Conservation (phyloP, 2,888 invertebrate genomes). For the Campopleginae sp. region DNA sequence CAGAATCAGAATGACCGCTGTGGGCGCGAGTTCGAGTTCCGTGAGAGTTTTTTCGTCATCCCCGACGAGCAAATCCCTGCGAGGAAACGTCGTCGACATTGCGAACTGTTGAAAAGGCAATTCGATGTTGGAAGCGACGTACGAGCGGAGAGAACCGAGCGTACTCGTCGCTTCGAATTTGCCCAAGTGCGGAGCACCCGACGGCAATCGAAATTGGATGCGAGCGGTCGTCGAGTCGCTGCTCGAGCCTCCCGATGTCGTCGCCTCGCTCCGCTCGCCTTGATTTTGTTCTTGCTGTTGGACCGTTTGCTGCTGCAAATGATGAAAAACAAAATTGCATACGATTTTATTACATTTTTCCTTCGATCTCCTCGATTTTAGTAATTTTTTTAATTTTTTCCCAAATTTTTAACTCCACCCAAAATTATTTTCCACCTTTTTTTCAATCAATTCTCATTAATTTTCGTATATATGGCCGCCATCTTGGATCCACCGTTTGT, state of each 20-base stretch:
- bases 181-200: conserved; percentile 90
- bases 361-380: not conserved
- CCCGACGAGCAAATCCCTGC: conserved; percentile 87
- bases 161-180: conserved; percentile 89
- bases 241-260: conserved; percentile 68
- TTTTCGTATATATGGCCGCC: not conserved
- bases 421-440: conserved; percentile 1
- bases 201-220: conserved; percentile 94
- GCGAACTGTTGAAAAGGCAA: conserved; percentile 87
- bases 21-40: conserved; percentile 90
- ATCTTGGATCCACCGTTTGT: not conserved
- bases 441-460: not conserved
- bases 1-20: conserved; percentile 90
- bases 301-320: conserved; percentile 57
- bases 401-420: not conserved
- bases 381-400: not conserved
- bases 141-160: conserved; percentile 86
- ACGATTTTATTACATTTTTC: not conserved
- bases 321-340: conserved; percentile 2
- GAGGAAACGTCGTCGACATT: conserved; percentile 92
- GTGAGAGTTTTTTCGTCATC: conserved; percentile 86
- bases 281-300: conserved; percentile 56
- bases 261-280: not conserved
- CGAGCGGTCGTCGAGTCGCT: conserved; percentile 85
- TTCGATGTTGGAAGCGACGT: conserved; percentile 86